phyloP scores from a whole-genome alignment of 2,113 vertebrate genomes.

The Chascanopsetta lugubris region DNA sequence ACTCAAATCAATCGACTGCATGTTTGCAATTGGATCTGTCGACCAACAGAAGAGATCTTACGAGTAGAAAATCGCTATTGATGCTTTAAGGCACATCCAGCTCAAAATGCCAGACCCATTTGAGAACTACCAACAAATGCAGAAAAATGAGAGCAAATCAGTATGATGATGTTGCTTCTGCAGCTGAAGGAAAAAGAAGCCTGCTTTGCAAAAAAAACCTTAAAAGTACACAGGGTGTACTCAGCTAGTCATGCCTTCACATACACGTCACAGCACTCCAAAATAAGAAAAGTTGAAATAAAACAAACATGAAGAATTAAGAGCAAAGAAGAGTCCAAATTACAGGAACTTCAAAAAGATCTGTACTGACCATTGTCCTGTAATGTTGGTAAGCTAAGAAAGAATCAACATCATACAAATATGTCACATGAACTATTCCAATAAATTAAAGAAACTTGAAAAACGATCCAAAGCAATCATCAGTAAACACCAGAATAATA shows the following conservation, averaged over 20 bases:
- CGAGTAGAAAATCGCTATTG: slow-evolving; percentile 66
- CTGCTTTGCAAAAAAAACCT: slow-evolving; percentile 64
- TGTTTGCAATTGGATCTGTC: slow-evolving; percentile 54
- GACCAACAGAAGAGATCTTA: slow-evolving; percentile 57
- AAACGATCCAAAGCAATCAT: slow-evolving; percentile 80
- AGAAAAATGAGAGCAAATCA: slow-evolving; percentile 71
- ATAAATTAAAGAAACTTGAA: slow-evolving; percentile 64
- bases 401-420: slow-evolving; percentile 81
- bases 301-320: slow-evolving; percentile 76
- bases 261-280: slow-evolving; percentile 78
- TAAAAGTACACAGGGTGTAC: slow-evolving; percentile 75
- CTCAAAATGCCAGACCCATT: slow-evolving; percentile 75
- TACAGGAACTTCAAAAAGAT: slow-evolving; percentile 66
- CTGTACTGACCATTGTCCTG: slow-evolving; percentile 61
- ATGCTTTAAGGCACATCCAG: slow-evolving; percentile 83
- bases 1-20: slow-evolving; percentile 32
- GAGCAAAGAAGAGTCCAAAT: slow-evolving; percentile 75
- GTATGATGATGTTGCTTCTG: slow-evolving; percentile 67
- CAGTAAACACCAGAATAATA: slow-evolving; percentile 82
- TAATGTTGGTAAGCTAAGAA: slow-evolving; percentile 78
- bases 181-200: slow-evolving; percentile 55
- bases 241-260: slow-evolving; percentile 82
- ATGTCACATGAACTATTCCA: slow-evolving; percentile 81
- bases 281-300: slow-evolving; percentile 70
- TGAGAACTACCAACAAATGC: slow-evolving; percentile 63